Evolutionary conservation across 2,888 invertebrate species (phyloP).

Genomic region (Epirrhoe tristata): DNA sequence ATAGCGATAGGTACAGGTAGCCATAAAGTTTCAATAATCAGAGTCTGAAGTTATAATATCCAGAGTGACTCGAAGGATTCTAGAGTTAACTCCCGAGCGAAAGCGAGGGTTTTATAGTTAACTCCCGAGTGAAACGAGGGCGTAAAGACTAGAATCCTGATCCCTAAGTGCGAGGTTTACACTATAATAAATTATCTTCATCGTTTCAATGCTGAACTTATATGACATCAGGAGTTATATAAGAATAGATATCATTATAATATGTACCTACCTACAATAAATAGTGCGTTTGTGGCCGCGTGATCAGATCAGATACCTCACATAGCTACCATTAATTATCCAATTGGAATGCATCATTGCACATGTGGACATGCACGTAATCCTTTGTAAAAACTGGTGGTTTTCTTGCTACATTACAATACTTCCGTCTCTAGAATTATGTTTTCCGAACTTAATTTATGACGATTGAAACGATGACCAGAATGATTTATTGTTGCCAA

Average conservation of each 20-base stretch:
- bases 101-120: too few relatives aligned
- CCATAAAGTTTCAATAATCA: too few relatives aligned
- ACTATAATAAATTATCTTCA: too few relatives aligned
- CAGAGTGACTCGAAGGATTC: too few relatives aligned
- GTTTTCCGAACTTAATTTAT: background rate
- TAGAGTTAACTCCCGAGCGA: too few relatives aligned
- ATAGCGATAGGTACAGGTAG: too few relatives aligned
- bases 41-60: too few relatives aligned
- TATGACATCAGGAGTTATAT: background rate
- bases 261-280: background rate
- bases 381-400: conserved; percentile 16
- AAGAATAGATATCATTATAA: background rate
- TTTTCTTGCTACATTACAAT: conserved; percentile 12
- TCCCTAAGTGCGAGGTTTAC: too few relatives aligned
- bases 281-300: conserved; percentile 6
- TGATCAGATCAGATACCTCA: conserved; percentile 23
- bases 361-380: conserved; percentile 24
- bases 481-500: background rate
- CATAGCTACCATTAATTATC: conserved; percentile 7
- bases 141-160: too few relatives aligned
- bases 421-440: conserved; percentile 8
- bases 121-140: too few relatives aligned
- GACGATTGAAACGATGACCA: too few relatives aligned
- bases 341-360: conserved; percentile 27
- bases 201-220: background rate